Conservation (phyloP, 2,113 vertebrate genomes). For the Pitta sordida region DNA sequence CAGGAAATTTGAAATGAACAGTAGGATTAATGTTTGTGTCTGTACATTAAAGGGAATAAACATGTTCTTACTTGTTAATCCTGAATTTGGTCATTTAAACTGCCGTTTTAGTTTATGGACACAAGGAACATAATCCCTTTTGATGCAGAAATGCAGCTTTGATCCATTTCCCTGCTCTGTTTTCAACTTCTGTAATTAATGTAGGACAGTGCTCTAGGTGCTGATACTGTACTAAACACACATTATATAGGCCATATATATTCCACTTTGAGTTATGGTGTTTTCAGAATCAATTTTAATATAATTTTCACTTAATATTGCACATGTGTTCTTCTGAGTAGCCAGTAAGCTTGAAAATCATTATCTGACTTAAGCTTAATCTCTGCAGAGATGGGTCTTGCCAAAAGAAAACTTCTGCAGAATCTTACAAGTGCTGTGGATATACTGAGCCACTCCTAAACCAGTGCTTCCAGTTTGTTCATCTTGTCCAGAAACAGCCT, state of each 20-base stretch:
- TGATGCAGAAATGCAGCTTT: neutral
- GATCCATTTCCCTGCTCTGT: neutral
- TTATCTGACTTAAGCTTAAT: neutral
- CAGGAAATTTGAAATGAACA: neutral
- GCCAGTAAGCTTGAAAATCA: neutral
- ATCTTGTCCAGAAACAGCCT: neutral
- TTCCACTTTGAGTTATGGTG: neutral
- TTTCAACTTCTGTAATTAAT: neutral
- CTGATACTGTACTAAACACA: neutral
- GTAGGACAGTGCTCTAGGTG: neutral
- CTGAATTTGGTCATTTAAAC: neutral
- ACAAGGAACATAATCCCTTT: neutral
- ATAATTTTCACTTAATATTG: neutral
- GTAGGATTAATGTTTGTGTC: neutral
- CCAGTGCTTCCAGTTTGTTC: neutral
- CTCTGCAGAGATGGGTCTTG: neutral
- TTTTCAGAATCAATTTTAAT: neutral
- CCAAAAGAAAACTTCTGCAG: neutral
- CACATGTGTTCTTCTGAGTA: neutral
- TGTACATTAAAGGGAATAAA: neutral
- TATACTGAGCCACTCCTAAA: neutral
- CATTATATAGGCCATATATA: neutral
- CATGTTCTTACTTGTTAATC: neutral
- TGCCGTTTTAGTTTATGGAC: neutral
- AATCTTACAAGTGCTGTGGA: neutral